phyloP scores from a whole-genome alignment of 2,113 vertebrate species.

The Noturus placidus region DNA sequence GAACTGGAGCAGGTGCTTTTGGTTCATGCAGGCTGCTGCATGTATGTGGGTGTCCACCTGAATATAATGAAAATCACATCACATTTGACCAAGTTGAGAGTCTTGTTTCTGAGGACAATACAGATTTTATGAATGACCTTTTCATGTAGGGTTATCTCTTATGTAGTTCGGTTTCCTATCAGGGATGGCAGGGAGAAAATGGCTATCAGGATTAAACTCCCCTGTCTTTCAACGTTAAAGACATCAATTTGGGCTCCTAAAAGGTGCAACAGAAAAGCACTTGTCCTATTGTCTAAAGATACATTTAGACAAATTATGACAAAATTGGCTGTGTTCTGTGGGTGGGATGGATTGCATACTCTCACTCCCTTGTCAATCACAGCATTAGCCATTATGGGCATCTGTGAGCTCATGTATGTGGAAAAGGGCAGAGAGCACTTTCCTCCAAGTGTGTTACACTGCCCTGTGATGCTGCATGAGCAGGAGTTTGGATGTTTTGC shows the following conservation, averaged over 20 bases:
- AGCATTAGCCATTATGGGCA: neutral
- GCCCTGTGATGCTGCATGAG: neutral
- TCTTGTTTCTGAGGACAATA: neutral
- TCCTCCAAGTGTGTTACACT: neutral
- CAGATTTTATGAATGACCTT: neutral
- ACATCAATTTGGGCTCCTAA: neutral
- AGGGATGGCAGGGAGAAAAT: neutral
- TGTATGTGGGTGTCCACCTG: conserved; percentile 99
- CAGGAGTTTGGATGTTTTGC: neutral
- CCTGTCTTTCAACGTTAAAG: neutral
- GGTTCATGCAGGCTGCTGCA: conserved; percentile 96
- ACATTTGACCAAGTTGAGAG: neutral
- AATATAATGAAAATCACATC: conserved; percentile 36
- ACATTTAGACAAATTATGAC: neutral
- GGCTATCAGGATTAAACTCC: neutral
- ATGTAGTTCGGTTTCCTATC: neutral
- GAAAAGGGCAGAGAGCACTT: neutral
- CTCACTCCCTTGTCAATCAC: neutral
- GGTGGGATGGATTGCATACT: neutral
- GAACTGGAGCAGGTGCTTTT: conserved; percentile 91
- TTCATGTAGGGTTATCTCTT: neutral
- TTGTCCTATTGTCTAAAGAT: neutral
- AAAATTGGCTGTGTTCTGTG: neutral
- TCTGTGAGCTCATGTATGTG: neutral
- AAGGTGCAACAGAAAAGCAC: neutral